Percentiles rank a stretch among this genome's conserved stretches.
Evolutionary conservation across 2,797 vertebrate species (phyloP).

Genomic region (Myotis pilosus): DNA sequence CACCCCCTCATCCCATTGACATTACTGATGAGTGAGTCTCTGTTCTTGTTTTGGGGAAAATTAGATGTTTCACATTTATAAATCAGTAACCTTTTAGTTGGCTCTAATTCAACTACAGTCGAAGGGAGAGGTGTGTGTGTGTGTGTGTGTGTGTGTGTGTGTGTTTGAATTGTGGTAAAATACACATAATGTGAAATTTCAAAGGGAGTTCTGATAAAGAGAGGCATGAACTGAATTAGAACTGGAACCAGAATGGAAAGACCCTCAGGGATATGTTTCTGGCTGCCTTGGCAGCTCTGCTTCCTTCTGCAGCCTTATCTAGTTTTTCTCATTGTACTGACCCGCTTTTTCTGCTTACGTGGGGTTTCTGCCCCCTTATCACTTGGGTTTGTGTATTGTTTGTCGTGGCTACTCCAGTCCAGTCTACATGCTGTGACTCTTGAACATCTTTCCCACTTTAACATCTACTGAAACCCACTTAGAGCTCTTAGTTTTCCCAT

Average conservation of each 20-base stretch:
- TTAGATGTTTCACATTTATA: neutral
- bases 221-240: neutral
- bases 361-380: neutral
- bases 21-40: neutral
- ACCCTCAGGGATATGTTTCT: neutral
- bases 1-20: accelerated
- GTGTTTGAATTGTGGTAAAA: too few relatives aligned
- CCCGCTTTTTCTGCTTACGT: neutral
- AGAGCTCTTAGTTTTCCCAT: neutral
- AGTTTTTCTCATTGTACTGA: neutral
- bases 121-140: neutral
- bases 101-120: neutral
- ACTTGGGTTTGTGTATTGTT: neutral
- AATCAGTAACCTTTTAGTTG: neutral
- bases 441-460: neutral
- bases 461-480: neutral
- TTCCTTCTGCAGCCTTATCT: neutral
- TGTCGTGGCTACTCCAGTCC: neutral
- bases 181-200: neutral
- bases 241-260: neutral
- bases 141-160: too few relatives aligned
- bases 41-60: neutral
- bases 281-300: neutral
- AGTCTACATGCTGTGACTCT: neutral
- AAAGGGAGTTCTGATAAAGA: neutral